A percentile compares a stretch with the other conserved stretches of the same genome.
Conservation (phyloP, 2,888 invertebrate genomes). For the Iphiclides podalirius region DNA sequence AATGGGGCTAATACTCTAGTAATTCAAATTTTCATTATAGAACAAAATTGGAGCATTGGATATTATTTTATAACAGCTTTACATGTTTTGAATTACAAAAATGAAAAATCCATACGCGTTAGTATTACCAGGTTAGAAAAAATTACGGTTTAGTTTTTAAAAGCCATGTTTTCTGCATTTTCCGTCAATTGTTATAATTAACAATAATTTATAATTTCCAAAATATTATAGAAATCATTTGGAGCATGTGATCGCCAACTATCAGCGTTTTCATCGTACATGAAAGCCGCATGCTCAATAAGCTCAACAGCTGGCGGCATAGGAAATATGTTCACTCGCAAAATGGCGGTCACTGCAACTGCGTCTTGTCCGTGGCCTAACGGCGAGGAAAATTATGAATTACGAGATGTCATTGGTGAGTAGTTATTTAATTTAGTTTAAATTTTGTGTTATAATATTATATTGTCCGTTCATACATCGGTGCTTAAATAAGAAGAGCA, state of each 20-base stretch:
- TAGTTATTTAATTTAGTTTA: constrained; percentile 32
- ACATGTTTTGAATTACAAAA: too few relatives aligned
- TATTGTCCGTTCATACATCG: neutral
- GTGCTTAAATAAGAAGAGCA: neutral
- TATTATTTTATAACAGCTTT: too few relatives aligned
- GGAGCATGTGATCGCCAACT: constrained; percentile 50
- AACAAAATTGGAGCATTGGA: too few relatives aligned
- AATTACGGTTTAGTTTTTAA: too few relatives aligned
- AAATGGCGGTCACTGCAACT: constrained; percentile 59
- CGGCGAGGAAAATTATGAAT: constrained; percentile 94
- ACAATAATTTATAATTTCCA: constrained; percentile 3
- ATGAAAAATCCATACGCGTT: too few relatives aligned
- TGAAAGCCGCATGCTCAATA: constrained; percentile 59
- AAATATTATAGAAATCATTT: constrained; percentile 48
- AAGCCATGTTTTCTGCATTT: too few relatives aligned
- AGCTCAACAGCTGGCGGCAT: constrained; percentile 47
- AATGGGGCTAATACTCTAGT: too few relatives aligned
- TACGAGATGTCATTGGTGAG: constrained; percentile 95
- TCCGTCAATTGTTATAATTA: too few relatives aligned
- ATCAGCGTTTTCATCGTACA: constrained; percentile 56
- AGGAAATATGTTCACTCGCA: constrained; percentile 61
- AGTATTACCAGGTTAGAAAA: too few relatives aligned
- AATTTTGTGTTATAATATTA: neutral
- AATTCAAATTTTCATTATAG: too few relatives aligned
- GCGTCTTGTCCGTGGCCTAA: constrained; percentile 88